These are phyloP conservation scores for Leptinotarsa rubiginosa DNA, from an alignment of 2,888 invertebrate genomes.

Conservation along the genomic window DNA sequence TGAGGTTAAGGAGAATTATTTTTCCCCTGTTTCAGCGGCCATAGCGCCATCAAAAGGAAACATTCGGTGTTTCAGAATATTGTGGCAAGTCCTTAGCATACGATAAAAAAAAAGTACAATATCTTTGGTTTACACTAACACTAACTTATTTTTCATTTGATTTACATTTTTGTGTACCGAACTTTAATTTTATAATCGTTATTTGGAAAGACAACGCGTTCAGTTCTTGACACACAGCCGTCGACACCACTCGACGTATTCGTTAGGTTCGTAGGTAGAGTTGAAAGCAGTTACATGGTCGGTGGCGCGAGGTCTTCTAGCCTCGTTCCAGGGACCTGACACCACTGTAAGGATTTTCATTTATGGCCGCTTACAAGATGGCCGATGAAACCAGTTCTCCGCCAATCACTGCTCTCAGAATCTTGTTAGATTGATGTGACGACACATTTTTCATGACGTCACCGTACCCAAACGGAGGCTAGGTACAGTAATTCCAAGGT, in stretches of 20 bases:
- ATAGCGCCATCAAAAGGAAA: constrained; percentile 64
- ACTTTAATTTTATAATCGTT: constrained; percentile 45
- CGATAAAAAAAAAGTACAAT: constrained; percentile 43
- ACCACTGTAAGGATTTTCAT: constrained; percentile 58
- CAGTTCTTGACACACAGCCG: constrained; percentile 52
- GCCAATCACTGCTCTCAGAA: constrained; percentile 64
- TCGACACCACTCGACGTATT: constrained; percentile 53
- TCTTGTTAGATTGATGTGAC: constrained; percentile 62
- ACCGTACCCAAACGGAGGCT: constrained; percentile 62
- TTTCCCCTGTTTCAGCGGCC: constrained; percentile 65
- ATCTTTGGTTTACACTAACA: constrained; percentile 50
- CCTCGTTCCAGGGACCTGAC: constrained; percentile 68
- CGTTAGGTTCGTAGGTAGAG: constrained; percentile 65
- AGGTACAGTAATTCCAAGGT: constrained; percentile 65
- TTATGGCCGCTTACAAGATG: constrained; percentile 76
- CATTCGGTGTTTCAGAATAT: constrained; percentile 62
- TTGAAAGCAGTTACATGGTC: constrained; percentile 71
- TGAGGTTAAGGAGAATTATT: constrained; percentile 65
- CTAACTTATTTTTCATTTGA: constrained; percentile 44
- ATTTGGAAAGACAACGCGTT: constrained; percentile 56
- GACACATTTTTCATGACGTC: constrained; percentile 66
- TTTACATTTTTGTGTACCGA: constrained; percentile 40
- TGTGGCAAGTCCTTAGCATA: constrained; percentile 55
- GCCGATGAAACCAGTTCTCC: constrained; percentile 67
- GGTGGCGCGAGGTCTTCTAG: constrained; percentile 67